Evolutionary conservation across 2,113 vertebrate genomes (phyloP).

Genomic region (Gallinago media): DNA sequence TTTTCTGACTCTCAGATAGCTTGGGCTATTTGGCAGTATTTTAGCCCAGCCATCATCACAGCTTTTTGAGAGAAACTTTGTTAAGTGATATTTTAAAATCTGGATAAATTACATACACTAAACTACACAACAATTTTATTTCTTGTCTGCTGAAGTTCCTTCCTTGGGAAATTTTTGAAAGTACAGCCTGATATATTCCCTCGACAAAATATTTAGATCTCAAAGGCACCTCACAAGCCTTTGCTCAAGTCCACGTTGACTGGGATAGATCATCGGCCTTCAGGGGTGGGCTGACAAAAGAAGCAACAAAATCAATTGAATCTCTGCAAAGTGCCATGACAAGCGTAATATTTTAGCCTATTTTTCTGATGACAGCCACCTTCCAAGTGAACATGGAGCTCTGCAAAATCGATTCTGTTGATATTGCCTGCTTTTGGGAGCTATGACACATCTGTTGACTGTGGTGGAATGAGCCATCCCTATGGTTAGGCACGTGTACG

Average conservation of each 20-base stretch:
- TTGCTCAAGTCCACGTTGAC: background rate
- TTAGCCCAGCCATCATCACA: background rate
- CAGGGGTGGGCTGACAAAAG: background rate
- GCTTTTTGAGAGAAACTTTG: background rate
- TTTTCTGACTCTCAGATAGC: background rate
- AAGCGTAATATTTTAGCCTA: background rate
- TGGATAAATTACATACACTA: background rate
- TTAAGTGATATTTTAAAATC: background rate
- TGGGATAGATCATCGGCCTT: background rate
- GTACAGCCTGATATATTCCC: background rate
- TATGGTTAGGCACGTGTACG: background rate
- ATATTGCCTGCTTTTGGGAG: background rate
- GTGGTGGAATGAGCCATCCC: background rate
- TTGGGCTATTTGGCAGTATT: background rate
- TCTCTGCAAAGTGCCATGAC: background rate
- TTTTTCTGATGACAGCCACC: background rate
- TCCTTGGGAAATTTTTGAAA: background rate
- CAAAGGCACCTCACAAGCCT: background rate
- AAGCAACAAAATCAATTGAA: background rate
- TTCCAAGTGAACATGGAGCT: background rate
- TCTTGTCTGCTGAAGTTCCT: background rate
- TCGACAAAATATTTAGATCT: background rate
- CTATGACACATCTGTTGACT: conserved; percentile 1
- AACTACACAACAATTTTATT: background rate
- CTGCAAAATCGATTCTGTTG: background rate